These are phyloP conservation scores for Rhodophaea formosa DNA, from an alignment of 2,888 invertebrate species.

Conservation along the genomic window DNA sequence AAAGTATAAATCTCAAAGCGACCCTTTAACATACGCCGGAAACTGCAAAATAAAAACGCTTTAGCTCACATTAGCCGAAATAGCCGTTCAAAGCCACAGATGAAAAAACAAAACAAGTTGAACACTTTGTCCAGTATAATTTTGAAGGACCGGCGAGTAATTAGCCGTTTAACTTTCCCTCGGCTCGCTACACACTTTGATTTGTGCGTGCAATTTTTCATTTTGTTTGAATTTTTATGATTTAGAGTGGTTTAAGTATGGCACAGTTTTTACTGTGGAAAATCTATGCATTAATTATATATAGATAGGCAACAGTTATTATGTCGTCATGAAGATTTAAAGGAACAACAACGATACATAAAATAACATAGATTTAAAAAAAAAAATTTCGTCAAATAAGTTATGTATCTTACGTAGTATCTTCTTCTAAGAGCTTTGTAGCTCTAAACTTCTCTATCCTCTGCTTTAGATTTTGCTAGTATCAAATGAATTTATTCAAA, in stretches of 20 bases:
- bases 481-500: too few species aligned
- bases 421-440: too few species aligned
- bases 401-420: too few species aligned
- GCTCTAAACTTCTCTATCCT: too few species aligned
- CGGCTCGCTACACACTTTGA: conserved; percentile 8
- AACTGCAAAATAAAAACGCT: neutral
- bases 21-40: neutral
- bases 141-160: neutral
- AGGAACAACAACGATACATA: too few species aligned
- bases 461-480: too few species aligned
- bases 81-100: conserved; percentile 5
- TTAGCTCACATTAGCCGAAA: conserved; percentile 6
- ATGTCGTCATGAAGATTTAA: too few species aligned
- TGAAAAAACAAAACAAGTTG: neutral
- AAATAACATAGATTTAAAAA: too few species aligned
- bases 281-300: too few species aligned
- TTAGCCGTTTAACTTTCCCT: conserved; percentile 11
- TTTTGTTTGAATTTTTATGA: neutral
- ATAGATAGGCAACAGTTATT: too few species aligned
- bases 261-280: neutral
- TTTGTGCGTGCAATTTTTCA: conserved; percentile 1
- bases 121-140: conserved; percentile 10
- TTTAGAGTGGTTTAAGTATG: neutral
- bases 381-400: too few species aligned
- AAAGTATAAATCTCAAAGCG: neutral